Evolutionary conservation across 2,113 vertebrate species (phyloP).

Genomic region (Anthoscopus minutus): DNA sequence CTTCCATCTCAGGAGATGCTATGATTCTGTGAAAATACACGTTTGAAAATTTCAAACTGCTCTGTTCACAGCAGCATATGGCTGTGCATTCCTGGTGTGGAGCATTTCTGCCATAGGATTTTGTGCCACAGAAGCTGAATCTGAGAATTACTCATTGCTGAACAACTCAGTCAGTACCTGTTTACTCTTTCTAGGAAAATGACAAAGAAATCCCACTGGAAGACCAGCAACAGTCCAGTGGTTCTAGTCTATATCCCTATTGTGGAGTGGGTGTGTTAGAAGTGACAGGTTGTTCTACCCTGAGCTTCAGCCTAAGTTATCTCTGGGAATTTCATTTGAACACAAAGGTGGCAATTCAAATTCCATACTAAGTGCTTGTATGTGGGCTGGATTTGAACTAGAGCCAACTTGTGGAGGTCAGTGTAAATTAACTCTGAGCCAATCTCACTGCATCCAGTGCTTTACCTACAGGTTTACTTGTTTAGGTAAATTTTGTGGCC

Average conservation of each 20-base stretch:
- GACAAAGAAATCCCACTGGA: background rate
- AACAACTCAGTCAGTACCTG: background rate
- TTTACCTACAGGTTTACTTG: background rate
- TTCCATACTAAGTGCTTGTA: accelerated
- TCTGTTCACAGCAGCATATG: background rate
- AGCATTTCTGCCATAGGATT: background rate
- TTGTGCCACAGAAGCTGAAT: accelerated
- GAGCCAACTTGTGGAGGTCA: background rate
- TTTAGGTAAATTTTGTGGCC: background rate
- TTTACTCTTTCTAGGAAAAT: background rate
- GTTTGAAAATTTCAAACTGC: background rate
- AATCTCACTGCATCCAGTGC: background rate
- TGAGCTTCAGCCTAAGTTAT: background rate
- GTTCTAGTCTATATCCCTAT: accelerated
- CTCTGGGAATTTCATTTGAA: background rate
- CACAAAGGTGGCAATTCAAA: background rate
- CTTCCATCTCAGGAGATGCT: background rate
- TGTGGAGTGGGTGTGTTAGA: background rate
- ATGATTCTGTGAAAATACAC: background rate
- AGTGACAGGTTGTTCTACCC: background rate
- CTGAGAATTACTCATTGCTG: background rate
- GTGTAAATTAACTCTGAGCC: background rate
- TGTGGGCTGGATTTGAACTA: accelerated
- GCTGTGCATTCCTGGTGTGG: background rate
- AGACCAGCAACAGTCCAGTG: background rate